Conservation (phyloP, 2,113 vertebrate genomes). For the Fregata magnificens region DNA sequence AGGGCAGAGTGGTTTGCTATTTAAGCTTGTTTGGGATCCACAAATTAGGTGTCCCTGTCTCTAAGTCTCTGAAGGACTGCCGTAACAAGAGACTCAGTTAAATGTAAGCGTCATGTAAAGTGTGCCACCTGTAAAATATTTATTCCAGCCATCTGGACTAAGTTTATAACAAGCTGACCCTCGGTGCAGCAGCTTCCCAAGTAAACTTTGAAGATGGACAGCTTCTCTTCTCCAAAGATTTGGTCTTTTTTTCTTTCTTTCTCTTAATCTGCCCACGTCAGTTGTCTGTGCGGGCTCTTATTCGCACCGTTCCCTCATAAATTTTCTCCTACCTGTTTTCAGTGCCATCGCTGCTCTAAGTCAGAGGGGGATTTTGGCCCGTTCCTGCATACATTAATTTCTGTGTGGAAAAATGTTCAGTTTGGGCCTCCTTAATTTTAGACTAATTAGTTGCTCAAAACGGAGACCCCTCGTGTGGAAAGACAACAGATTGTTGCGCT, state of each 20-base stretch:
- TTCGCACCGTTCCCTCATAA: accelerated
- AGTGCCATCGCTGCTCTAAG: not conserved
- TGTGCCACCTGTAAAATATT: not conserved
- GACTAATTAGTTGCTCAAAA: constrained; percentile 33
- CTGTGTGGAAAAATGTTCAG: not conserved
- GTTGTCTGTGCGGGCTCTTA: not conserved
- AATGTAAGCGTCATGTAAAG: not conserved
- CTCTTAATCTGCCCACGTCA: not conserved
- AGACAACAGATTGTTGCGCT: constrained; percentile 18
- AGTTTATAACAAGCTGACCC: not conserved
- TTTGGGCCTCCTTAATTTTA: constrained; percentile 16
- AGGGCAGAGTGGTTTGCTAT: not conserved
- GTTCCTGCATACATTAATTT: not conserved
- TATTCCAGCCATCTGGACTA: not conserved
- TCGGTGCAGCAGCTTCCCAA: not conserved
- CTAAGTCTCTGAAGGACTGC: not conserved
- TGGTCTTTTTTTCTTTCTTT: not conserved
- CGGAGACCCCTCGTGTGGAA: not conserved
- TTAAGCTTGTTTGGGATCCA: not conserved
- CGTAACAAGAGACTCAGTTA: not conserved
- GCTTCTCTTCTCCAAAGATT: not conserved
- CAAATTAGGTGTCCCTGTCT: not conserved
- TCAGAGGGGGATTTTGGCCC: not conserved
- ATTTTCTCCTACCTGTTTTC: not conserved
- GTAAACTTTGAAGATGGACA: not conserved